phyloP scores from a whole-genome alignment of 2,888 invertebrate genomes.

The Melangyna quadrimaculata region DNA sequence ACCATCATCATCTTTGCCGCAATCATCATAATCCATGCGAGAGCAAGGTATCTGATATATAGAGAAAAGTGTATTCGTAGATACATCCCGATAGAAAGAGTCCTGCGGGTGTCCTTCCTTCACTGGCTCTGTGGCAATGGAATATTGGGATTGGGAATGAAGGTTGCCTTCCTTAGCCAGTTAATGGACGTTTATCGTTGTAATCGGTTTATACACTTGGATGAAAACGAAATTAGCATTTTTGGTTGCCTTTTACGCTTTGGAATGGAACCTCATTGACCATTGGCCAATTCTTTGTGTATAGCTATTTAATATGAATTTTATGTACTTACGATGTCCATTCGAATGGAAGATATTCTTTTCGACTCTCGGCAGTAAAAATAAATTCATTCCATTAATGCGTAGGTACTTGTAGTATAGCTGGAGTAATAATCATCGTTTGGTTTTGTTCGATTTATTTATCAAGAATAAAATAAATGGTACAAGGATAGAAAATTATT shows the following conservation, averaged over 20 bases:
- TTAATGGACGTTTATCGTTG: constrained; percentile 68
- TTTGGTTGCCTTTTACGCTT: constrained; percentile 33
- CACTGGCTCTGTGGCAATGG: not conserved
- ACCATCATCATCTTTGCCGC: constrained; percentile 56
- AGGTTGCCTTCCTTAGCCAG: constrained; percentile 18
- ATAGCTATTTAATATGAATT: not conserved
- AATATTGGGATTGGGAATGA: not conserved
- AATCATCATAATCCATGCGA: constrained; percentile 53
- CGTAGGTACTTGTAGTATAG: too few relatives aligned
- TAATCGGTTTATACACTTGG: constrained; percentile 80
- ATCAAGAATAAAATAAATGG: not conserved
- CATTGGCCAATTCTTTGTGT: constrained; percentile 21
- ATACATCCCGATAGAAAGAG: not conserved
- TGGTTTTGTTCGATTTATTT: constrained; percentile 26
- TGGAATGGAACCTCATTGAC: constrained; percentile 35
- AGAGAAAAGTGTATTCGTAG: not conserved
- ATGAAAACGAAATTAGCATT: constrained; percentile 76
- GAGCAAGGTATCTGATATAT: constrained; percentile 5
- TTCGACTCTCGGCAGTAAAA: not conserved
- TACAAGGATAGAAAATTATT: not conserved
- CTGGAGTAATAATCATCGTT: not conserved
- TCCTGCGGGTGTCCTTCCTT: constrained; percentile 49
- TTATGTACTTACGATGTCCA: constrained; percentile 31
- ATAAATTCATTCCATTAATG: constrained; percentile 44
- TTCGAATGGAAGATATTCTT: constrained; percentile 14